Conservation (phyloP, 2,888 invertebrate species). For the Drosophila diplacantha region DNA sequence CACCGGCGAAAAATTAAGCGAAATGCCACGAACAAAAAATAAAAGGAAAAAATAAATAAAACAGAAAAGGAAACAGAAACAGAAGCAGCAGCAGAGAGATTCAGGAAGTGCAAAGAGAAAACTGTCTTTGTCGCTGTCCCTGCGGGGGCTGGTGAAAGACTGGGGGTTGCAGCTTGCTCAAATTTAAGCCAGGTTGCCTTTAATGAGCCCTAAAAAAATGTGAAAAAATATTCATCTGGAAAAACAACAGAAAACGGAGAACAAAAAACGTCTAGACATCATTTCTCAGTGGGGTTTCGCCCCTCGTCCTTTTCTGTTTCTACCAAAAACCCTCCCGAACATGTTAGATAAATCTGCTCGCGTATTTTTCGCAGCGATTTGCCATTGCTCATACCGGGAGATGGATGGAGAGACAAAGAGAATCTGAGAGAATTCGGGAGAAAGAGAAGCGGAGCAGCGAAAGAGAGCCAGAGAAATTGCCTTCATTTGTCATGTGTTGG, state of each 20-base stretch:
- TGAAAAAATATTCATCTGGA: neutral
- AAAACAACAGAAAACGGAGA: slow-evolving; percentile 18
- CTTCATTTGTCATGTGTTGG: slow-evolving; percentile 37
- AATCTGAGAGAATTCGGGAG: slow-evolving; percentile 3
- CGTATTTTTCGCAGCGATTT: slow-evolving; percentile 46
- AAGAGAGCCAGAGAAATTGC: slow-evolving; percentile 27
- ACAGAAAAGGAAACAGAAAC: neutral
- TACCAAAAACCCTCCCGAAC: slow-evolving; percentile 7
- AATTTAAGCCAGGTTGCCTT: slow-evolving; percentile 20
- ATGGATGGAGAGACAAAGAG: slow-evolving; percentile 27
- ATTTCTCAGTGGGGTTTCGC: slow-evolving; percentile 53
- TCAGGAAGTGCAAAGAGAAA: slow-evolving; percentile 4
- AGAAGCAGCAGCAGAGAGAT: neutral
- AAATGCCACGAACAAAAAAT: slow-evolving; percentile 8
- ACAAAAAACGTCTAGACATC: slow-evolving; percentile 63
- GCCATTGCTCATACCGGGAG: slow-evolving; percentile 37
- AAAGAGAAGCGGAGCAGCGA: neutral
- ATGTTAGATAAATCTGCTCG: slow-evolving; percentile 56
- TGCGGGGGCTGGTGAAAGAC: neutral
- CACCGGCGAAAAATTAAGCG: slow-evolving; percentile 41
- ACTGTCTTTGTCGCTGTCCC: neutral
- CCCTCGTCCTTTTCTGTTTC: neutral
- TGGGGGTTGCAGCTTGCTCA: neutral
- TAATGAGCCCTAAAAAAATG: slow-evolving; percentile 1
- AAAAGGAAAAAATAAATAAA: neutral